These are phyloP conservation scores for Siderastrea radians DNA, from an alignment of 92 coral and sea anemone genomes.

Conservation along the genomic window DNA sequence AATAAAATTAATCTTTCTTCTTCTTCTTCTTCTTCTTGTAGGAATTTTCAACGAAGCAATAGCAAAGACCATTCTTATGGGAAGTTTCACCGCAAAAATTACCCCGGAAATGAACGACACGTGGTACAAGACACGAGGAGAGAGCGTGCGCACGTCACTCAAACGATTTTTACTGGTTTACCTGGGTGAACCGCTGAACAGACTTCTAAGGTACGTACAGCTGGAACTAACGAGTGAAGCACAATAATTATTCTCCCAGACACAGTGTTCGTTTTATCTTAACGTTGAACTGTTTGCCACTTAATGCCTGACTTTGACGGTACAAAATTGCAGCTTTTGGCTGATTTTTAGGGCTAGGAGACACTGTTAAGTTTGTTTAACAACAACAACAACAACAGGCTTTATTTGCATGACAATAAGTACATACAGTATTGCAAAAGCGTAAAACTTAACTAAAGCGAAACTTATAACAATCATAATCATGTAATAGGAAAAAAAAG, in stretches of 20 bases:
- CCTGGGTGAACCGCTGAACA: slow-evolving; percentile 76
- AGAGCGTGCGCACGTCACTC: slow-evolving; percentile 71
- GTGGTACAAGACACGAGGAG: slow-evolving; percentile 73
- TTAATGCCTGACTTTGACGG: no score
- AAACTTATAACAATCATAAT: no score
- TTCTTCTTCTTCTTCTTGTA: neutral
- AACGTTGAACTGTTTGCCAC: no score
- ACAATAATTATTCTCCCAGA: neutral
- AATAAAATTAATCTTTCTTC: neutral
- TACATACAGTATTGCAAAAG: no score
- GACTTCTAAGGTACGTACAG: slow-evolving; percentile 70
- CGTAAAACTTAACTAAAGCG: no score
- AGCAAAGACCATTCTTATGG: neutral
- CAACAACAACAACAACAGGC: no score
- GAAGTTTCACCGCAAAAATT: slow-evolving; percentile 41
- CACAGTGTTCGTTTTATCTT: no score
- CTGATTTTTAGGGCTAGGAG: no score
- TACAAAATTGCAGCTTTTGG: no score
- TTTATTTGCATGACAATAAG: no score
- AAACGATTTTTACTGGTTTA: slow-evolving; percentile 64
- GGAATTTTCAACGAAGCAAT: slow-evolving; percentile 34
- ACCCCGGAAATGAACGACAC: slow-evolving; percentile 55
- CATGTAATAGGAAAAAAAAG: no score
- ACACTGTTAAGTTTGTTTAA: no score
- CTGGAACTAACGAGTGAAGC: neutral